Conservation (phyloP, 2,113 vertebrate genomes). For the human region GRCh38 chr9:71466501-71467000, state of each 20-base stretch:
- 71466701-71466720: neutral
- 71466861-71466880: neutral
- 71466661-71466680: conserved; percentile 2
- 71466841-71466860: neutral
- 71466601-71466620: conserved; percentile 60
- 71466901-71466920: neutral
- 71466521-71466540: conserved; percentile 39
- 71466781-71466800: neutral
- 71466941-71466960: neutral
- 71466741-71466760: conserved; percentile 25
- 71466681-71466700: conserved; percentile 40
- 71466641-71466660: conserved; percentile 23
- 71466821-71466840: neutral
- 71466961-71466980: neutral
- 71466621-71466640: conserved; percentile 22
- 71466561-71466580: conserved; percentile 55
- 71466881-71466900: neutral
- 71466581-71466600: conserved; percentile 63
- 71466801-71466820: neutral
- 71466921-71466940: too few species aligned
- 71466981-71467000: neutral
- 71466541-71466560: conserved; percentile 19
- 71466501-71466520: conserved; percentile 18
- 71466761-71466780: neutral
- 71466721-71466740: neutral